Evolutionary conservation across 2,113 vertebrate genomes (phyloP).

Genomic region (Hippotragus niger): DNA sequence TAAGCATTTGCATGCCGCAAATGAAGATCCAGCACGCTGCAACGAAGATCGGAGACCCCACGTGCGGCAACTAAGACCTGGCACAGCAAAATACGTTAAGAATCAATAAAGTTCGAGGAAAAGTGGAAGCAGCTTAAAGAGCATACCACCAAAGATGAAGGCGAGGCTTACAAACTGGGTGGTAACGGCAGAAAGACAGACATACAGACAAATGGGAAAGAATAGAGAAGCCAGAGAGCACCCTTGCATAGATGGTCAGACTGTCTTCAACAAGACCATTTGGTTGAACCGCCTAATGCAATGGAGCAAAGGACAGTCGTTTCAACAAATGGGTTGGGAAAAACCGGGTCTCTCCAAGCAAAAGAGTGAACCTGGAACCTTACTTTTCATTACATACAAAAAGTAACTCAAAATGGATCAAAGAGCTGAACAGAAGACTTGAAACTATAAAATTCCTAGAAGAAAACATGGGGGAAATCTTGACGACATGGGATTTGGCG

Average conservation of each 20-base stretch:
- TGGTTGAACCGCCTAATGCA: rapidly evolving
- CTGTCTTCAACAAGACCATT: rapidly evolving
- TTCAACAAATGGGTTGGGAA: rapidly evolving
- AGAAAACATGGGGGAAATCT: neutral
- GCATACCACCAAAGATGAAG: rapidly evolving
- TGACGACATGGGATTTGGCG: rapidly evolving
- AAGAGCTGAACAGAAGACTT: rapidly evolving
- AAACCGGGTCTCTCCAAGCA: rapidly evolving
- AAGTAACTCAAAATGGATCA: neutral
- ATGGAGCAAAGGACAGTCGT: rapidly evolving
- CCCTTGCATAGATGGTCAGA: rapidly evolving
- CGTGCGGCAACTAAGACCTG: rapidly evolving
- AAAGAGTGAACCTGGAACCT: neutral
- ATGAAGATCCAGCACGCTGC: neutral
- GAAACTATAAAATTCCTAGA: neutral
- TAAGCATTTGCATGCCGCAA: neutral
- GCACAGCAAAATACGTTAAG: neutral
- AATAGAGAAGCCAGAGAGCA: neutral
- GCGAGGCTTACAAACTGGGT: rapidly evolving
- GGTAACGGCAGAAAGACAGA: neutral
- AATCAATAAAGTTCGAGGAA: too few species aligned
- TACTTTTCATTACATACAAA: rapidly evolving
- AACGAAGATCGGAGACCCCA: neutral
- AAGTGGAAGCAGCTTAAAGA: neutral
- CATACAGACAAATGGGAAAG: rapidly evolving